Conservation (phyloP, 2,113 vertebrate species). For the Alethe castanea region DNA sequence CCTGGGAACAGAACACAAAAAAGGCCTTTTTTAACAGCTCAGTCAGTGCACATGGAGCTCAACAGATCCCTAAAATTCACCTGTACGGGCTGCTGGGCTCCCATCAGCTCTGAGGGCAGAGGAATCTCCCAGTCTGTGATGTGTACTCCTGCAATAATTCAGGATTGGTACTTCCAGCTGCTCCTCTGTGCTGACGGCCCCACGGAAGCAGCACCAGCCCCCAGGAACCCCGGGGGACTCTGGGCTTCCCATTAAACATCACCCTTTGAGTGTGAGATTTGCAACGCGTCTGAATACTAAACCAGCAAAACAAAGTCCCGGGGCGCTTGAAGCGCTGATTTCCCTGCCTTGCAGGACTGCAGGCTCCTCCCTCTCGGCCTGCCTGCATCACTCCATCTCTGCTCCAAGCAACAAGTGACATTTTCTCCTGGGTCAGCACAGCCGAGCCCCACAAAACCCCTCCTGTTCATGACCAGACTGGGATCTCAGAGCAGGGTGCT, state of each 20-base stretch:
- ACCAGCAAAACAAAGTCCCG: neutral
- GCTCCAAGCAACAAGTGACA: neutral
- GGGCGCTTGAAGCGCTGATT: fast-evolving
- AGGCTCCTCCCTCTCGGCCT: neutral
- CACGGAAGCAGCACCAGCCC: neutral
- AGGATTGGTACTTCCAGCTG: neutral
- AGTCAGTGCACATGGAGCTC: fast-evolving
- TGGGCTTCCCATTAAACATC: neutral
- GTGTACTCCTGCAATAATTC: neutral
- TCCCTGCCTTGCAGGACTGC: neutral
- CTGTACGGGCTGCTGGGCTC: neutral
- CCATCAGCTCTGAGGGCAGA: fast-evolving
- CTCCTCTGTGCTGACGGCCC: neutral
- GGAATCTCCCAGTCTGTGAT: fast-evolving
- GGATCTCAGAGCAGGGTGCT: fast-evolving
- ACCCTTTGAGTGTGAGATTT: neutral
- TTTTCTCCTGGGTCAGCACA: neutral
- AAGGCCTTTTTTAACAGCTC: neutral
- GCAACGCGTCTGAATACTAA: neutral
- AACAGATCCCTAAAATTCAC: too few species aligned
- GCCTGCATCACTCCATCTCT: neutral
- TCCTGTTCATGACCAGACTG: fast-evolving
- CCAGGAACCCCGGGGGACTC: neutral
- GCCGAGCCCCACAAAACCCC: neutral
- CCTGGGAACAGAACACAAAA: neutral